These are phyloP conservation scores for Tetramorium simillimum DNA, from an alignment of 1,140 invertebrate genomes.

Conservation along the genomic window DNA sequence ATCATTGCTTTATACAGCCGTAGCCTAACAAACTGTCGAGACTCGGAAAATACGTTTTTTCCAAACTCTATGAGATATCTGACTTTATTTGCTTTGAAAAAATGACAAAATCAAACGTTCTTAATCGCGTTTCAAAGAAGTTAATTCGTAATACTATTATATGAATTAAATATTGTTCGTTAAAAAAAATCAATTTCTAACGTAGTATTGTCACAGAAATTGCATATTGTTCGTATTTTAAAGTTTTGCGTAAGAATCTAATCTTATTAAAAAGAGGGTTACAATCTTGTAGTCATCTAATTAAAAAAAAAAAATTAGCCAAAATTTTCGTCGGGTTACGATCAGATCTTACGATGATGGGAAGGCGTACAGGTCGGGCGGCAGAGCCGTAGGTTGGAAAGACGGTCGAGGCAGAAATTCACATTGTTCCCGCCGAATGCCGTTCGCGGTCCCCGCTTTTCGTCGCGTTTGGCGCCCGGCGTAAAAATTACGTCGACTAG, in stretches of 20 bases:
- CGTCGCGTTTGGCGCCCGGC: constrained; percentile 82
- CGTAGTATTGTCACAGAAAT: neutral
- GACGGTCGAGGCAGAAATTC: constrained; percentile 62
- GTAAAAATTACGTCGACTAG: constrained; percentile 86
- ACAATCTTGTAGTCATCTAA: neutral
- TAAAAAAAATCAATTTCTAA: neutral
- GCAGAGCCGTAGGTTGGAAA: constrained; percentile 1
- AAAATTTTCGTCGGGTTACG: neutral
- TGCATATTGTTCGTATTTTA: neutral
- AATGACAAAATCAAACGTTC: neutral
- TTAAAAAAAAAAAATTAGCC: neutral
- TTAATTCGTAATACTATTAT: neutral
- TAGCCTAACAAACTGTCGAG: neutral
- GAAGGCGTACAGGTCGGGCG: neutral
- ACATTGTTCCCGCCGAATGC: constrained; percentile 65
- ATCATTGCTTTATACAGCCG: neutral
- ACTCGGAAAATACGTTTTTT: neutral
- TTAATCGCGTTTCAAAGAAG: neutral
- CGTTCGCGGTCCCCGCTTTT: constrained; percentile 80
- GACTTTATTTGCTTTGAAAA: neutral
- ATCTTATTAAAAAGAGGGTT: neutral
- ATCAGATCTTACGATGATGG: neutral
- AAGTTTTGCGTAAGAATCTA: neutral
- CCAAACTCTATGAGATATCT: neutral
- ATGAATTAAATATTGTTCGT: too few species aligned